Evolutionary conservation across 2,113 vertebrate species (phyloP), one percentile per base, ranked within the genome.

Genomic region (Andinoacara biseriatus): DNA sequence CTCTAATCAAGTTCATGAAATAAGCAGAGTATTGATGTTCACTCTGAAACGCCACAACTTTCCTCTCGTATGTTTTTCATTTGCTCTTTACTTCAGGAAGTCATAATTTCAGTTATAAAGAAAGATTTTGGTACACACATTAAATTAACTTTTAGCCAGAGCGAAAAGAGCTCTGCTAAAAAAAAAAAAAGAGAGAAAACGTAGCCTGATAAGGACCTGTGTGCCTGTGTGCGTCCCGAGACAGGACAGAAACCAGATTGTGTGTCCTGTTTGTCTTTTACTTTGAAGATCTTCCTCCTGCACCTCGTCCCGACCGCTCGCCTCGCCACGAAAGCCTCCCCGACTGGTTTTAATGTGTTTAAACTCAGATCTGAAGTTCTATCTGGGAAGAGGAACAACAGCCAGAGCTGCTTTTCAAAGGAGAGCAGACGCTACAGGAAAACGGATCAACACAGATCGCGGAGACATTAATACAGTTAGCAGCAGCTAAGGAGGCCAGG

Each of bases 351-450:
- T 76, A 87, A 83, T 2, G 18, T 9, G 22, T 84, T 88, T 82
- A 58, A 63, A 77, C 15, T 83, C 46, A 69, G 65, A 86, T 7
- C 29, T 80, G 79, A 87, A 54, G 49, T 74, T 5, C 62, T 31
- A 77, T 84, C 61, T 82, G 81, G 69, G 76, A 31, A 74, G 58
- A 83, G 46, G 18, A 72, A 43, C 62, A 54, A 69, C 52, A 59
- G 58, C 43, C 81, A 75, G 83, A 69, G 65, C 57, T 78, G 10
- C 60, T 76, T 1, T 85, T 90, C 77, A 91, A 91, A 87, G 78
- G n/a, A 60, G 74, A 85, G 78, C 90, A 87, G 87, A 69, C 38
- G n/a, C 74, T 35, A 3, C 65, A n/a, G 80, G 38, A 83, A 76
- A 89, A 76, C 74, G 4, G 59, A 89, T 87, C 81, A 75, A 40